phyloP scores from a whole-genome alignment of 2,113 vertebrate species.

The Regulus satrapa region DNA sequence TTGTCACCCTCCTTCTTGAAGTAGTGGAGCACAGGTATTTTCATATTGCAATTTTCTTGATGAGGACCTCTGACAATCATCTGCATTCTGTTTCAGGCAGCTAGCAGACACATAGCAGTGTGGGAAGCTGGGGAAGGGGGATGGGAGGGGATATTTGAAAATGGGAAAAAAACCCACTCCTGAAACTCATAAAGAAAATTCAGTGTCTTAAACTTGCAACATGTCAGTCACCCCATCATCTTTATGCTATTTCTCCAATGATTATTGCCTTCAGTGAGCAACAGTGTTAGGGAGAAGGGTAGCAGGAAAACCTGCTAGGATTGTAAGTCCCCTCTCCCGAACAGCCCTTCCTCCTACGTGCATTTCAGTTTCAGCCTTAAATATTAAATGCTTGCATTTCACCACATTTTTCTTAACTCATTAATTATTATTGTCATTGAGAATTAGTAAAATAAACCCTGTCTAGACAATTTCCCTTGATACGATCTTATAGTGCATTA shows the following conservation, averaged over 20 bases:
- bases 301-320: not conserved
- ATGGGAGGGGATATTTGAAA: not conserved
- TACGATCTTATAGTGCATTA: not conserved
- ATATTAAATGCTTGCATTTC: not conserved
- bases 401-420: not conserved
- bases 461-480: constrained; percentile 40
- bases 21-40: not conserved
- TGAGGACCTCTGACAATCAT: not conserved
- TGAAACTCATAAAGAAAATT: not conserved
- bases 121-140: not conserved
- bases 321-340: not conserved
- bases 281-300: not conserved
- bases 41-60: not conserved
- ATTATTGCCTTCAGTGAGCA: not conserved
- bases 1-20: not conserved
- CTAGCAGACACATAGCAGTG: not conserved
- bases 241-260: not conserved
- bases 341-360: not conserved
- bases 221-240: fast-evolving
- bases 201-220: not conserved
- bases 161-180: not conserved
- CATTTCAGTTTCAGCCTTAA: not conserved
- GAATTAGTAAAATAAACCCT: constrained; percentile 13
- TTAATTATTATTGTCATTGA: not conserved
- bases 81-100: not conserved